Evolutionary conservation across 2,888 invertebrate genomes (phyloP).

Genomic region (Eilema griseolum): DNA sequence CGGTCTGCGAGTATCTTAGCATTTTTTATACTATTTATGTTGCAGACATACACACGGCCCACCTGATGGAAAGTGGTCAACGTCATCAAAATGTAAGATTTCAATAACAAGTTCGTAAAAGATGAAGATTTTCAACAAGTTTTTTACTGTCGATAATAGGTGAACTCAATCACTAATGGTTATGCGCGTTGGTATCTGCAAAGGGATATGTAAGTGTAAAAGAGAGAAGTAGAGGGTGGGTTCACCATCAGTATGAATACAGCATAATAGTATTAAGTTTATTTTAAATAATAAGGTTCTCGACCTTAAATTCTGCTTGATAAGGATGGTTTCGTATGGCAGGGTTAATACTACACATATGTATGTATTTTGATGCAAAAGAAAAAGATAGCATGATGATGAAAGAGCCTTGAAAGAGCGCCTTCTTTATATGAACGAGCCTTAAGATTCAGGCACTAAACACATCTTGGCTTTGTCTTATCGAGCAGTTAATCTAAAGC

Average conservation of each 20-base stretch:
- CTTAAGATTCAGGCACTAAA: slow-evolving; percentile 6
- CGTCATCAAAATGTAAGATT: too few species aligned
- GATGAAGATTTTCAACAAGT: not conserved
- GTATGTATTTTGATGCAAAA: not conserved
- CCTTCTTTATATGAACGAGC: not conserved
- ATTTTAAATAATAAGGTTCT: not conserved
- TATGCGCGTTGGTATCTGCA: not conserved
- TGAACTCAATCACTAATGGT: not conserved
- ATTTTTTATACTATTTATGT: too few species aligned
- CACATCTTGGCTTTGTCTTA: slow-evolving; percentile 34
- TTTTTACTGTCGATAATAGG: not conserved
- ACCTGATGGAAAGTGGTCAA: too few species aligned
- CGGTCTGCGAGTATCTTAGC: not conserved
- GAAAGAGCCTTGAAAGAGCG: too few species aligned
- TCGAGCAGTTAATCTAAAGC: slow-evolving; percentile 55
- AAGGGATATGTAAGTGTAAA: not conserved
- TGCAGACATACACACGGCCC: too few species aligned
- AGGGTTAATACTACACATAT: not conserved
- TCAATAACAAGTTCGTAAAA: not conserved
- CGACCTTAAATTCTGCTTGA: not conserved
- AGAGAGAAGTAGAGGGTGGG: not conserved
- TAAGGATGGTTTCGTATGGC: not conserved
- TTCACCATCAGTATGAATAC: not conserved
- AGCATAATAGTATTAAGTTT: not conserved
- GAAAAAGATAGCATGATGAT: not conserved